phyloP scores from a whole-genome alignment of 2,113 vertebrate species.

The Indri indri region DNA sequence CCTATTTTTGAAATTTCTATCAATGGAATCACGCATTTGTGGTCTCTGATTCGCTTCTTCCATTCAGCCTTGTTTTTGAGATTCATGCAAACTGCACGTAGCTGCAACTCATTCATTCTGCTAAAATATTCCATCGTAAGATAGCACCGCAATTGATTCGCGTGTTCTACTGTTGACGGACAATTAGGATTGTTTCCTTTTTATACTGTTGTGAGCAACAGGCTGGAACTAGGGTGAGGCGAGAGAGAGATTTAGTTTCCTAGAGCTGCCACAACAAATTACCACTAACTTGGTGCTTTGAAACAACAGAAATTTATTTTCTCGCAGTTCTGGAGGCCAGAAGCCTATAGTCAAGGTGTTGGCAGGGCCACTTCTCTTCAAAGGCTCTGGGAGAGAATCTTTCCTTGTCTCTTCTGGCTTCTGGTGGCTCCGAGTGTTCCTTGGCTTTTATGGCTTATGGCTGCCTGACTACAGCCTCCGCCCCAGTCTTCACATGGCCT shows the following conservation, averaged over 20 bases:
- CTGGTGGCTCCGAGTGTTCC: background rate
- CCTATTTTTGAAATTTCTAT: too few relatives aligned
- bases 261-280: background rate
- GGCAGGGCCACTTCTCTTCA: too few relatives aligned
- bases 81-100: background rate
- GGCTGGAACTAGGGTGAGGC: background rate
- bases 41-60: too few relatives aligned
- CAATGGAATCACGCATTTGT: too few relatives aligned
- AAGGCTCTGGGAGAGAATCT: too few relatives aligned
- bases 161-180: background rate
- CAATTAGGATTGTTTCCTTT: background rate
- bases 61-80: background rate
- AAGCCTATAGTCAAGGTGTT: too few relatives aligned
- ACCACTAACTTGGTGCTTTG: background rate
- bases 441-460: background rate
- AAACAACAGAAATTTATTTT: background rate
- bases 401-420: background rate
- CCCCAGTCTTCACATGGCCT: background rate
- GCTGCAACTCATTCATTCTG: background rate
- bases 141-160: background rate
- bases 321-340: too few relatives aligned
- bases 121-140: background rate
- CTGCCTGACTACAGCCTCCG: background rate
- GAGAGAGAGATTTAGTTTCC: background rate
- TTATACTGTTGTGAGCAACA: background rate